phyloP scores from a whole-genome alignment of 2,113 vertebrate genomes.

The Marcusenius ussheri region DNA sequence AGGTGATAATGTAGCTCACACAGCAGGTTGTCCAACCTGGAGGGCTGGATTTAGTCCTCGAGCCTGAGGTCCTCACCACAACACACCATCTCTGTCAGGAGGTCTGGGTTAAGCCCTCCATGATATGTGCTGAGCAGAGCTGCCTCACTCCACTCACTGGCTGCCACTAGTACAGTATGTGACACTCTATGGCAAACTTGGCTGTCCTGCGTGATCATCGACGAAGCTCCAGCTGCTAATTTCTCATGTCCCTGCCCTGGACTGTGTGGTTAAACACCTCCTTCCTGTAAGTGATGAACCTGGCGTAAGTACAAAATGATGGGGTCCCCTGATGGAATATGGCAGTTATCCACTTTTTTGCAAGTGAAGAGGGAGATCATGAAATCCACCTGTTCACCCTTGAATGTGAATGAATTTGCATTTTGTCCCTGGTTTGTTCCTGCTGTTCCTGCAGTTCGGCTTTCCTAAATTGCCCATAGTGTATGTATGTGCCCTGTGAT shows the following conservation, averaged over 20 bases:
- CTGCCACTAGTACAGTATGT: no score
- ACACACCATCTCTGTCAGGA: no score
- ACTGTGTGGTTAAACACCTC: not conserved
- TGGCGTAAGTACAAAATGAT: not conserved
- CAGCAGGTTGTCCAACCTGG: no score
- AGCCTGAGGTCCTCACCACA: no score
- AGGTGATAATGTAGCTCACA: no score
- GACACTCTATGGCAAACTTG: not conserved
- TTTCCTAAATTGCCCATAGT: not conserved
- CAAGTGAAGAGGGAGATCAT: not conserved
- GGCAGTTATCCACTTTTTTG: not conserved
- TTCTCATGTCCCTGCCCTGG: not conserved
- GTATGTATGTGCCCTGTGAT: not conserved
- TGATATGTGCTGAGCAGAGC: no score
- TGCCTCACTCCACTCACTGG: no score
- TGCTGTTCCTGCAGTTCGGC: not conserved
- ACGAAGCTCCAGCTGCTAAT: not conserved
- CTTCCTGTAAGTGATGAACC: not conserved
- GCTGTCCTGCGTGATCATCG: not conserved
- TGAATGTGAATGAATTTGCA: not conserved
- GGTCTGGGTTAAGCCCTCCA: no score
- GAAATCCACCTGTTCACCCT: not conserved
- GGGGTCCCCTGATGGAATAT: not conserved
- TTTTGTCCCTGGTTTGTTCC: not conserved
- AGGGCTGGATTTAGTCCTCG: no score